Evolutionary conservation across 2,797 vertebrate species (phyloP), one percentile per base, ranked within the genome.

Genomic region (Denticeps clupeoides): DNA sequence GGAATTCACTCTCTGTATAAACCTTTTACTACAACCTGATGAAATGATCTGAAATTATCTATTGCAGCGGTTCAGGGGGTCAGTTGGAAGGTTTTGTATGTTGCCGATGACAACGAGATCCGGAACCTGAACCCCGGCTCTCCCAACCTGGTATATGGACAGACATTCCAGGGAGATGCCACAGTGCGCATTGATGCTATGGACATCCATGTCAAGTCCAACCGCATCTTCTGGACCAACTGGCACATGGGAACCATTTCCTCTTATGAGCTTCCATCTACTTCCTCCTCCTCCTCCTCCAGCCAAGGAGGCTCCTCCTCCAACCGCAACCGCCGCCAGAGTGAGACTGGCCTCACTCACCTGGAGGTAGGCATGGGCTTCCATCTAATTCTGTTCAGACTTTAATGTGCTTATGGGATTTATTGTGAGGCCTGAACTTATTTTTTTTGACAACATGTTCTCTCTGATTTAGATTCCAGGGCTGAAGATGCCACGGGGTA

Each of bases 201-300:
- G 91, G 93, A 97, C 59, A 80, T 95, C 47, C 87, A 96, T 0
- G 77, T 94, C 61, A 97, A 95, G 75, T 88, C 84, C 1, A 89
- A 88, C 61, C 87, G 83, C 13, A 89, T 98, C 70, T 98, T 90
- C 62, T 97, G 93, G 94, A 98, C 91, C 45, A 98, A 98, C 80
- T 97, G 94, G 94, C 94, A 98, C 83, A 98, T 88, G 0, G 88
- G 88, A 27, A 82, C 82, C 38, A 95, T 98, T 74, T 97, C 91
- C 0, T 91, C 79, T 45, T 87, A 89, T 1, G 90, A 89, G 54
- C 78, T 93, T 67, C 89, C 89, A 0, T 57, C 79, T 1, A 54
- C 68, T 15, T 60, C 81, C 2, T 56, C 71, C 2, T 74, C 78
- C 0, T 60, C 72, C 0, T 72, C 72, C 33, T 81, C 85, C 1